These are phyloP conservation scores for Botrylloides violaceus DNA, from an alignment of 23 tunicate species.

Conservation along the genomic window DNA sequence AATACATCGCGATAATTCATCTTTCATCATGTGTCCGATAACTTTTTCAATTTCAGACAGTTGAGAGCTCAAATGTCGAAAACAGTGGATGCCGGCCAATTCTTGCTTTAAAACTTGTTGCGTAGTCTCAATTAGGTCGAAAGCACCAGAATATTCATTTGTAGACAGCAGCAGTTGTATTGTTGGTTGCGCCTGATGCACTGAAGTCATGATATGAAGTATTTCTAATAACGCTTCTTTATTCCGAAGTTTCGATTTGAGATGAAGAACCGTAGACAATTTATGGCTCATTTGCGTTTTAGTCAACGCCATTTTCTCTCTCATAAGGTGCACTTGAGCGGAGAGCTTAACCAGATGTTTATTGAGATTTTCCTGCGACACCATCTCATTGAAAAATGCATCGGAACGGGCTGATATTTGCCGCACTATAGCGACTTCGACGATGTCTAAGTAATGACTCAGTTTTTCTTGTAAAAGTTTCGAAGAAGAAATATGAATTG, in stretches of 20 bases:
- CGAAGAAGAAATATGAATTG: slow-evolving; percentile 41
- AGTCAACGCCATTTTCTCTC: neutral
- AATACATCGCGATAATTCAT: slow-evolving; percentile 58
- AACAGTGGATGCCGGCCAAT: slow-evolving; percentile 71
- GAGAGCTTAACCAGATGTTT: slow-evolving; percentile 7
- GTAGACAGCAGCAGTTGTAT: slow-evolving; percentile 72
- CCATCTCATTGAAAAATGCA: slow-evolving; percentile 85
- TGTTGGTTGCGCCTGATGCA: slow-evolving; percentile 91
- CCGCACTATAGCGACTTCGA: slow-evolving; percentile 79
- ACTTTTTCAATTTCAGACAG: slow-evolving; percentile 79
- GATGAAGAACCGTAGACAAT: slow-evolving; percentile 9
- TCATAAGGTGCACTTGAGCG: neutral
- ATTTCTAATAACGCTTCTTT: slow-evolving; percentile 24
- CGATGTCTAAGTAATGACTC: slow-evolving; percentile 75
- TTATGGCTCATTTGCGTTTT: neutral
- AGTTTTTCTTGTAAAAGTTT: slow-evolving; percentile 65
- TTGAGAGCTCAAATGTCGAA: slow-evolving; percentile 74
- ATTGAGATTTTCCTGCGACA: slow-evolving; percentile 75
- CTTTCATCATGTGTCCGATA: slow-evolving; percentile 79
- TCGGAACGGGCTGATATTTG: slow-evolving; percentile 86
- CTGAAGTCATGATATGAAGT: slow-evolving; percentile 72
- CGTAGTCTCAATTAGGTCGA: slow-evolving; percentile 79
- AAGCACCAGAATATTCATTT: slow-evolving; percentile 78
- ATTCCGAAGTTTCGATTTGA: slow-evolving; percentile 28
- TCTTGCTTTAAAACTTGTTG: slow-evolving; percentile 84